A percentile compares a stretch with the other conserved stretches of the same genome.
These are phyloP conservation scores for Venustaconcha ellipsiformis DNA, from an alignment of 1,140 invertebrate genomes.

Conservation along the genomic window DNA sequence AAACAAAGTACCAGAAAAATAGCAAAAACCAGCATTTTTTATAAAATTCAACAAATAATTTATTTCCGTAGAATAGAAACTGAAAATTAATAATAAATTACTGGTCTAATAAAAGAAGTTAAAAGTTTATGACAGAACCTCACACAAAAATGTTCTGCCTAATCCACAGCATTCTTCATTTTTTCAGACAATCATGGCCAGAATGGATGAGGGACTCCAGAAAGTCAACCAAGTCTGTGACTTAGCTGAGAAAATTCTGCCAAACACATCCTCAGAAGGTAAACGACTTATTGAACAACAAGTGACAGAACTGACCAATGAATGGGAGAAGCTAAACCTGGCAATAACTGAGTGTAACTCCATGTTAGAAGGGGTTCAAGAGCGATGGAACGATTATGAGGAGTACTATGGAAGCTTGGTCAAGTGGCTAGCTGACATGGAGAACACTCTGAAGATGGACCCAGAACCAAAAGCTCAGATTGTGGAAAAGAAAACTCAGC, in stretches of 20 bases:
- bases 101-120: too few species aligned
- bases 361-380: conserved; percentile 82
- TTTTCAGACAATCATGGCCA: conserved; percentile 58
- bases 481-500: conserved; percentile 83
- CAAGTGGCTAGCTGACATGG: conserved; percentile 80
- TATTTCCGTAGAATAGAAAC: too few species aligned
- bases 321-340: conserved; percentile 89
- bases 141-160: too few species aligned
- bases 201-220: conserved; percentile 62
- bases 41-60: too few species aligned
- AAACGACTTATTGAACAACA: conserved; percentile 88
- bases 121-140: too few species aligned
- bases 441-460: conserved; percentile 68
- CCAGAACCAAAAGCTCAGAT: conserved; percentile 70
- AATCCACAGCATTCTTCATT: background rate
- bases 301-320: conserved; percentile 84
- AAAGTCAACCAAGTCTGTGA: conserved; percentile 71
- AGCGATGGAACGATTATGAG: conserved; percentile 88
- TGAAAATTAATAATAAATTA: too few species aligned
- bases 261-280: conserved; percentile 87
- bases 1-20: too few species aligned
- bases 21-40: too few species aligned
- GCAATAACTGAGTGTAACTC: conserved; percentile 84
- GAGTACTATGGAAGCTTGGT: conserved; percentile 82
- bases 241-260: conserved; percentile 82